phyloP scores from a whole-genome alignment of 2,113 vertebrate genomes.

The Lasiurus cinereus region DNA sequence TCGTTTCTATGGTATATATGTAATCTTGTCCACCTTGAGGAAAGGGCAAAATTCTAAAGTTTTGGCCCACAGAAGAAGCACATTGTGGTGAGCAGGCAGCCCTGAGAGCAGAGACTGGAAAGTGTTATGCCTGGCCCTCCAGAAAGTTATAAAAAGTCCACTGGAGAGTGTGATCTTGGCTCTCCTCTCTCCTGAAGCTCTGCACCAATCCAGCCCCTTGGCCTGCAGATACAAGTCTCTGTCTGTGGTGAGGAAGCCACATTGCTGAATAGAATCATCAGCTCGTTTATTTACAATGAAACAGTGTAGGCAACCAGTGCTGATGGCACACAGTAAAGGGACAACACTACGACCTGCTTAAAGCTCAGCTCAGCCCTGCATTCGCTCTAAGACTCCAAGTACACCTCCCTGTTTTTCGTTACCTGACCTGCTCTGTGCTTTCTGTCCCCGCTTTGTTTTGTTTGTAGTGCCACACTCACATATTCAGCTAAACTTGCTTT shows the following conservation, averaged over 20 bases:
- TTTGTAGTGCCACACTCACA: not conserved
- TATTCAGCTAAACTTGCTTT: slow-evolving; percentile 44
- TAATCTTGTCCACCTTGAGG: not conserved
- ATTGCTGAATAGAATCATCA: not conserved
- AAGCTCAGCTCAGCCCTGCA: not conserved
- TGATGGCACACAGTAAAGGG: fast-evolving
- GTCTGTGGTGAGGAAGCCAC: not conserved
- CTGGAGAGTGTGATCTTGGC: not conserved
- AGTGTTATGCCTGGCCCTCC: not conserved
- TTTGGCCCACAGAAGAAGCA: not conserved
- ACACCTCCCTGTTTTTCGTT: not conserved
- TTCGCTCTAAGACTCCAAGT: not conserved
- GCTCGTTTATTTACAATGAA: not conserved
- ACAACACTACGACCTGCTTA: fast-evolving
- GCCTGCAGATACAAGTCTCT: not conserved
- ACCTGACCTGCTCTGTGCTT: not conserved
- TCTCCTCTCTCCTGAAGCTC: not conserved
- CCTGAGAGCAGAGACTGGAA: not conserved
- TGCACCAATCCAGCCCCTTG: fast-evolving
- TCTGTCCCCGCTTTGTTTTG: not conserved
- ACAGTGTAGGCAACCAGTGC: not conserved
- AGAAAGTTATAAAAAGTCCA: not conserved
- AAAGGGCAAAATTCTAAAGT: not conserved
- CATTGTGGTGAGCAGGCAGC: not conserved
- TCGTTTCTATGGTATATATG: not conserved